Evolutionary conservation across 2,888 invertebrate genomes (phyloP).

Genomic region (Agrochola macilenta): DNA sequence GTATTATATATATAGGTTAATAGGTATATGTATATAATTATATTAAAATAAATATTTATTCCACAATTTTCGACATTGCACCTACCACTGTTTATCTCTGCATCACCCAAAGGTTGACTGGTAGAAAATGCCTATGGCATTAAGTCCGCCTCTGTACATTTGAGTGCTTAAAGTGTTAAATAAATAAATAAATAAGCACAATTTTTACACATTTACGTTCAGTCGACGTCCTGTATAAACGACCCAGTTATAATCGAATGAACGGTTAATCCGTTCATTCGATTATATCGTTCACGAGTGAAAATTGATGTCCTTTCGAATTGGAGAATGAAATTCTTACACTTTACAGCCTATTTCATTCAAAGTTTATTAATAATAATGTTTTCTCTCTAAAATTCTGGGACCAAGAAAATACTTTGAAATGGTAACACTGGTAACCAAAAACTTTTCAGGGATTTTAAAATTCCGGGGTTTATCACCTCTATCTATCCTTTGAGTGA

Average conservation of each 20-base stretch:
- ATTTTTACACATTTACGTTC: neutral
- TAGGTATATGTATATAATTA: no score
- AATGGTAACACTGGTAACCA: conserved; percentile 4
- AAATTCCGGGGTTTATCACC: neutral
- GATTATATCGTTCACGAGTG: no score
- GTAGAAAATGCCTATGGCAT: no score
- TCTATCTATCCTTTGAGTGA: conserved; percentile 19
- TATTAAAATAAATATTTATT: no score
- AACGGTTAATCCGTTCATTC: no score
- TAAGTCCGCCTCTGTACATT: no score
- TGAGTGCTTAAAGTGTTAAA: no score
- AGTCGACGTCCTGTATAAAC: neutral
- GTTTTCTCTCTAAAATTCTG: neutral
- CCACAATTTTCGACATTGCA: no score
- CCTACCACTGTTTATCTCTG: no score
- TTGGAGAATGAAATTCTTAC: conserved; percentile 3
- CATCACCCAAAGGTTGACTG: no score
- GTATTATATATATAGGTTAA: no score
- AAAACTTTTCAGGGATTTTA: conserved; percentile 33
- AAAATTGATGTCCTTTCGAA: conserved; percentile 42
- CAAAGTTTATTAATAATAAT: conserved; percentile 23
- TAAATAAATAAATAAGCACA: no score
- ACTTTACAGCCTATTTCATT: conserved; percentile 19
- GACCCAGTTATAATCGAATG: conserved; percentile 31
- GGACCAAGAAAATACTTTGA: conserved; percentile 47